Evolutionary conservation across 2,888 invertebrate species (phyloP), one percentile per base, ranked within the genome.

Genomic region (Lepidochitona cinerea): DNA sequence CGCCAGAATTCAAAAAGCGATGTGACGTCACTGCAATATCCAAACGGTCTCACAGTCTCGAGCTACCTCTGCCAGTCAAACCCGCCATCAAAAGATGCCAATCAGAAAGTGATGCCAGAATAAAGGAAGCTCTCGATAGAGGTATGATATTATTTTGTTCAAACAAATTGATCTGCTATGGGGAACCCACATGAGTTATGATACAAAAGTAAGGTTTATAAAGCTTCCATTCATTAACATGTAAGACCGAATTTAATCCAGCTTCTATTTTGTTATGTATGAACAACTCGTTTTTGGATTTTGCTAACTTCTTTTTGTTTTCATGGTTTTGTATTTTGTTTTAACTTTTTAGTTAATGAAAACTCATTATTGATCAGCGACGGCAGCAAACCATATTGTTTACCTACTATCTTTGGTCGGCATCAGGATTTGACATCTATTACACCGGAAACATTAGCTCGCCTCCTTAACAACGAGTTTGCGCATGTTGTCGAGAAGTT

Each of bases 381-480:
- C 7, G 49, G 49, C 49, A 49, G n/a, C 49, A 49, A 49, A 23
- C 49, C 49, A 14, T 88, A 85, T 80, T 82, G 81, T 54, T 78
- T 90, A 70, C 90, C 90, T 0, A 83, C 85, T 6, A 76, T 85
- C 36, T 72, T 75, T 33, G 84, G 87, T 49, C 86, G 87, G 65
- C 86, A 89, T 68, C 83, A 84, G 41, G 89, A 90, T 78, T 79
- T 90, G 70, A 89, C 88, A 75, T 81, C 82, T 36, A 89, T 90
- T 70, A 82, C 86, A 29, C 75, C 86, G 26, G 79, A 84, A 18
- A 90, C 90, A n/a, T 26, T 84, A 68, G 72, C 80, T 26, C 91
- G 91, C 0, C 91, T 98, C 4, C 91, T 98, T 12, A 90, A 91
- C 0, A 97, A 97, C 0, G 93, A 94, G 0, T 97, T 93, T 85